A percentile compares a stretch with the other conserved stretches of the same genome.
Evolutionary conservation across 2,888 invertebrate species (phyloP).

Genomic region (Drosophila cognata): DNA sequence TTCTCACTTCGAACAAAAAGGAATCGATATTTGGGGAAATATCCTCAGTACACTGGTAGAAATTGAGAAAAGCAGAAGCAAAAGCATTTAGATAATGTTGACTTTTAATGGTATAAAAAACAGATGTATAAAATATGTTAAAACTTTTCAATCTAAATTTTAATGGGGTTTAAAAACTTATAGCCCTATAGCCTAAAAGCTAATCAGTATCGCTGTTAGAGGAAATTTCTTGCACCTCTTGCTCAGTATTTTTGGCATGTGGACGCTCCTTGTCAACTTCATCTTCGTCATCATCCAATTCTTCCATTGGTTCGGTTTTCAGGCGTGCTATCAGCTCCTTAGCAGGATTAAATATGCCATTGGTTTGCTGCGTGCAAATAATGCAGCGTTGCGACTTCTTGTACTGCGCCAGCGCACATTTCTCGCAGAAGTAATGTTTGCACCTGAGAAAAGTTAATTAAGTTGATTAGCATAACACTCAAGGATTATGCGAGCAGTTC

Average conservation of each 20-base stretch:
- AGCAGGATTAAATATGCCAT: constrained; percentile 97
- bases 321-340: constrained; percentile 89
- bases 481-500: no score
- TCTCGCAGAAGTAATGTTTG: constrained; percentile 99
- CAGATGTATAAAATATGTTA: background rate
- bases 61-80: background rate
- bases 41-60: background rate
- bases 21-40: background rate
- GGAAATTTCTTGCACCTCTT: constrained; percentile 43
- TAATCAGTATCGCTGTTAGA: constrained; percentile 61
- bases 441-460: constrained; percentile 89
- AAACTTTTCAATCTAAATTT: background rate
- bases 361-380: constrained; percentile 95
- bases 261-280: constrained; percentile 10
- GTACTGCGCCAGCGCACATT: constrained; percentile 95
- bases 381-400: constrained; percentile 96
- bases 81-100: background rate
- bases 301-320: constrained; percentile 72
- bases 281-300: constrained; percentile 58
- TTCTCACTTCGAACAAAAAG: background rate
- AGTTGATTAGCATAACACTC: background rate
- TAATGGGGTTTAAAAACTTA: background rate
- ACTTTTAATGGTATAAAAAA: background rate
- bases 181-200: background rate
- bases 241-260: constrained; percentile 6